phyloP scores from a whole-genome alignment of 2,797 vertebrate genomes.

The Myiotriccus ornatus region DNA sequence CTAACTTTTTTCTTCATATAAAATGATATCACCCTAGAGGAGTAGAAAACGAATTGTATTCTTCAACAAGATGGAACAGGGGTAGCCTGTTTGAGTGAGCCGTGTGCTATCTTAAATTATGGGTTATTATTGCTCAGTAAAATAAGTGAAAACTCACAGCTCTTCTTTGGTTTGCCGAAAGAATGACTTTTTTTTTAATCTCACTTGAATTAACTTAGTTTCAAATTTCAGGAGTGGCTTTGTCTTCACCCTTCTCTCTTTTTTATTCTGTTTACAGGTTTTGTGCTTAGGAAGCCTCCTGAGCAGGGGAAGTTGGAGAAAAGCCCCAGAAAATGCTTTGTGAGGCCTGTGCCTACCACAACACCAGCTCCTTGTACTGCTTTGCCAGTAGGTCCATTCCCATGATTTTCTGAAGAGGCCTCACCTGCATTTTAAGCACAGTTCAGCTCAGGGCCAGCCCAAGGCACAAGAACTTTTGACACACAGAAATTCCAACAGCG shows the following conservation, averaged over 20 bases:
- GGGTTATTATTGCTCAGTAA: slow-evolving; percentile 71
- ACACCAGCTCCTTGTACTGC: background rate
- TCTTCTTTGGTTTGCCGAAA: slow-evolving; percentile 73
- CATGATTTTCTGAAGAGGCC: background rate
- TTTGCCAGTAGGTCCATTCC: background rate
- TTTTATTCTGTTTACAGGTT: background rate
- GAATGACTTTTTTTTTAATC: slow-evolving; percentile 42
- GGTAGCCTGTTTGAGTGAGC: slow-evolving; percentile 65
- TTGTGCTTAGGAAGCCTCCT: background rate
- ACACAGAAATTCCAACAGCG: background rate
- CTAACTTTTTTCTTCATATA: slow-evolving; percentile 80
- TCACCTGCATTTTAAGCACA: background rate
- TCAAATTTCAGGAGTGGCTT: slow-evolving; percentile 34
- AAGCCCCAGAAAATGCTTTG: background rate
- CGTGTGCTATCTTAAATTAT: slow-evolving; percentile 70
- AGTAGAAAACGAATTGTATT: slow-evolving; percentile 72
- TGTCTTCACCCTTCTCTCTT: background rate
- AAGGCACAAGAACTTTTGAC: background rate
- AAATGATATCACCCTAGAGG: slow-evolving; percentile 81
- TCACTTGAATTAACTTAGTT: slow-evolving; percentile 41
- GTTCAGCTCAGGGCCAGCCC: background rate
- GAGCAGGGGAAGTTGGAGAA: background rate
- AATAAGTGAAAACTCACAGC: slow-evolving; percentile 70
- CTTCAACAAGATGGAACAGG: slow-evolving; percentile 71
- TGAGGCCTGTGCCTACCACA: fast-evolving